Percentiles rank a stretch among this genome's conserved stretches.
These are phyloP conservation scores for Jordanella pulchra DNA, from an alignment of 2,797 vertebrate genomes.

Conservation along the genomic window DNA sequence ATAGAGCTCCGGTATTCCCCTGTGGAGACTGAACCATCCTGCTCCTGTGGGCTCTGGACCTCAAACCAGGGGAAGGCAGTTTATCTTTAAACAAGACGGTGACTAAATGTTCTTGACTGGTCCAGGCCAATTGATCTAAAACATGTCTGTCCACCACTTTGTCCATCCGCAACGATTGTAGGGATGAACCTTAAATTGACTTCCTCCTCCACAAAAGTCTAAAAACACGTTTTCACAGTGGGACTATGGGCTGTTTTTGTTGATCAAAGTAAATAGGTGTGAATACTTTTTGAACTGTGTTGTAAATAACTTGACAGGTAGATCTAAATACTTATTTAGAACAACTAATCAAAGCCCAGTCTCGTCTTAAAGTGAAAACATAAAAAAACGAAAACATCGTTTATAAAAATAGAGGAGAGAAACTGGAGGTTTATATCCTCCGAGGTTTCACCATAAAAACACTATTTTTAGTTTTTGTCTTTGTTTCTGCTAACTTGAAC, in stretches of 20 bases:
- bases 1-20: no score
- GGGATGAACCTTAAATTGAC: no score
- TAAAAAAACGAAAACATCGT: not conserved
- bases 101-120: not conserved
- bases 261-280: not conserved
- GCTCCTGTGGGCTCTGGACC: no score
- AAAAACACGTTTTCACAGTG: not conserved
- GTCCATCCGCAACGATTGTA: no score
- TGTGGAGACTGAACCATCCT: no score
- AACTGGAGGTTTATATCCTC: not conserved
- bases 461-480: constrained; percentile 11
- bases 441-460: not conserved
- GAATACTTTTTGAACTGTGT: not conserved
- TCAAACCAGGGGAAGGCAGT: no score
- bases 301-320: not conserved
- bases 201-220: no score
- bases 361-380: not conserved
- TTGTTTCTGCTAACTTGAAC: constrained; percentile 22
- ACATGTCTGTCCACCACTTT: not conserved
- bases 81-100: no score
- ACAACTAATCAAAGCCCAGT: not conserved
- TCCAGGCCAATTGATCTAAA: not conserved
- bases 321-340: not conserved
- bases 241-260: not conserved
- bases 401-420: not conserved